phyloP scores from a whole-genome alignment of 2,797 vertebrate genomes.

The Graptemys geographica region DNA sequence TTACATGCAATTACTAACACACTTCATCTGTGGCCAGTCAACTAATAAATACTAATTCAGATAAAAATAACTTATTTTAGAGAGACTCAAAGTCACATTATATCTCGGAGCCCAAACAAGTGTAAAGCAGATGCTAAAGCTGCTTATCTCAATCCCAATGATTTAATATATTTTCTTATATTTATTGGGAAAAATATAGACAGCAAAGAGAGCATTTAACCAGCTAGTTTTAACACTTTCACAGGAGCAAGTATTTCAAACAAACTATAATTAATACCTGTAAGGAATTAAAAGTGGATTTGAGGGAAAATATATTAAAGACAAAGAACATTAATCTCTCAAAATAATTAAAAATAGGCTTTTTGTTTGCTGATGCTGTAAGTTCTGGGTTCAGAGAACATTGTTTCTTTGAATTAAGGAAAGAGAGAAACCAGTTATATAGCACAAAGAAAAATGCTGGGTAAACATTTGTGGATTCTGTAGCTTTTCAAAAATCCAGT shows the following conservation, averaged over 20 bases:
- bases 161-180: neutral
- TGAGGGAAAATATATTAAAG: neutral
- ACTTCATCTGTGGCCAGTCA: neutral
- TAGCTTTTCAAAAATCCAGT: neutral
- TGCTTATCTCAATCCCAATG: neutral
- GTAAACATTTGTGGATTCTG: neutral
- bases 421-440: neutral
- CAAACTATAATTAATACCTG: neutral
- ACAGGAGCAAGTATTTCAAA: neutral
- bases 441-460: neutral
- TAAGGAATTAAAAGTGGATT: neutral
- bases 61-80: neutral
- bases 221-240: neutral
- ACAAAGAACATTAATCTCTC: neutral
- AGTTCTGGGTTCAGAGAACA: neutral
- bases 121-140: neutral
- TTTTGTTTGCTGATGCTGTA: neutral
- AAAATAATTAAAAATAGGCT: neutral
- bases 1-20: neutral
- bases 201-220: neutral
- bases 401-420: neutral
- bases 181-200: neutral
- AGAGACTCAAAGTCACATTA: neutral
- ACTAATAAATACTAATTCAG: neutral
- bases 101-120: neutral